Evolutionary conservation across 2,797 vertebrate species (phyloP).

Genomic region (Limosa lapponica): DNA sequence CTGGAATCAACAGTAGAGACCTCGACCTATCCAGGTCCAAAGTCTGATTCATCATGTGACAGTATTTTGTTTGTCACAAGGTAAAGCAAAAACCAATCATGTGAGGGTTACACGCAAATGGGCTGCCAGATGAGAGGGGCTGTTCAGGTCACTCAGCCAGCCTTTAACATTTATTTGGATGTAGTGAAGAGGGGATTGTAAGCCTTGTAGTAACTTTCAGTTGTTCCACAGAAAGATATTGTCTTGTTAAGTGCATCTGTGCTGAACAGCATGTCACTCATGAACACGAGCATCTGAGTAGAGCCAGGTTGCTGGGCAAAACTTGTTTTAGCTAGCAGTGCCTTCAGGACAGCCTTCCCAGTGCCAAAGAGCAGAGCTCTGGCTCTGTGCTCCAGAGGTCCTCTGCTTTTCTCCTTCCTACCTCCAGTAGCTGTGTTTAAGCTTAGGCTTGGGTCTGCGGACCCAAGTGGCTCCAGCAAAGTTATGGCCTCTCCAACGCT

Average conservation of each 20-base stretch:
- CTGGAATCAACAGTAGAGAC: neutral
- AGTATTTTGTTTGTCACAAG: constrained; percentile 2
- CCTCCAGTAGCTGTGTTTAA: neutral
- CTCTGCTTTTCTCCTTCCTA: neutral
- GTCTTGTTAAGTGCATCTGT: neutral
- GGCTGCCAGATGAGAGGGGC: neutral
- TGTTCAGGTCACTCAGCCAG: neutral
- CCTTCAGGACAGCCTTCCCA: neutral
- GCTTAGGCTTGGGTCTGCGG: neutral
- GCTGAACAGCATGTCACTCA: neutral
- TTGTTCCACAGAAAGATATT: neutral
- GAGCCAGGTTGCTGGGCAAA: neutral
- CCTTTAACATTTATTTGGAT: neutral
- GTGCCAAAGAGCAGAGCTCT: neutral
- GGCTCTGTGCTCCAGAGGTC: neutral
- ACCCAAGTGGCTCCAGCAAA: neutral
- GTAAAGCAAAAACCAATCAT: neutral
- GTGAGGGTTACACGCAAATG: neutral
- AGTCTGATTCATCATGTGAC: neutral
- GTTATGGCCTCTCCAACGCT: neutral
- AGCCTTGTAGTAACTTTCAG: neutral
- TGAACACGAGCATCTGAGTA: neutral
- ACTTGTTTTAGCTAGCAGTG: neutral
- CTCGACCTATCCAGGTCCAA: neutral
- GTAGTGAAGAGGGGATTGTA: neutral